A percentile compares a stretch with the other conserved stretches of the same genome.
Evolutionary conservation across 2,888 invertebrate genomes (phyloP).

Genomic region (Yponomeuta sedellus): DNA sequence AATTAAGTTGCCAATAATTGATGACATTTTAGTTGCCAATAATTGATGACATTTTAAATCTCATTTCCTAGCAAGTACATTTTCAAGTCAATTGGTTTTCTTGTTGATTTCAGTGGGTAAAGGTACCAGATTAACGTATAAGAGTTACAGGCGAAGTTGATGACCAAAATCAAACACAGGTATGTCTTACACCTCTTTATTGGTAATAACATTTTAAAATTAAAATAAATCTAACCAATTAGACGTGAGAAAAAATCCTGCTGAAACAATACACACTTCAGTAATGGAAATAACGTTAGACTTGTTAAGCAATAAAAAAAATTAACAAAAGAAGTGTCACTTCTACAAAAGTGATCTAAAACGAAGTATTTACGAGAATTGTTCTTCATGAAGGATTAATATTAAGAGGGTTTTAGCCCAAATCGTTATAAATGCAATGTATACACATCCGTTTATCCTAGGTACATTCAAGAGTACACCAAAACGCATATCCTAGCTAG

Average conservation of each 20-base stretch:
- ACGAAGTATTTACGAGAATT: not conserved
- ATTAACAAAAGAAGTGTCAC: not conserved
- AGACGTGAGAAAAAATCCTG: not conserved
- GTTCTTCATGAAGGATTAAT: not conserved
- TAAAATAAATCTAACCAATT: not conserved
- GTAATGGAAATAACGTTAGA: not conserved
- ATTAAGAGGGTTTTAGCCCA: not conserved
- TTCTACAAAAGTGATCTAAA: too few species aligned
- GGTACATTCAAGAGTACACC: not conserved
- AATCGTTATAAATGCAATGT: not conserved
- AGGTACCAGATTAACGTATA: too few species aligned
- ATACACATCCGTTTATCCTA: not conserved
- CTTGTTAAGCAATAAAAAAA: not conserved
- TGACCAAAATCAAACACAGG: not conserved
- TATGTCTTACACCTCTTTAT: conserved; percentile 8
- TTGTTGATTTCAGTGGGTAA: too few species aligned
- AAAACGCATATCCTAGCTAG: not conserved
- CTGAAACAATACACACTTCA: not conserved
- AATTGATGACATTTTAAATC: too few species aligned
- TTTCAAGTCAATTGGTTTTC: too few species aligned
- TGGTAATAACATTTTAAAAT: conserved; percentile 4
- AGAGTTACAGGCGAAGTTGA: too few species aligned
- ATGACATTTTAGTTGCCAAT: too few species aligned
- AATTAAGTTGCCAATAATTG: too few species aligned
- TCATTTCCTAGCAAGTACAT: too few species aligned